A percentile compares a stretch with the other conserved stretches of the same genome.
phyloP scores from a whole-genome alignment of 2,797 vertebrate species.

The Hemibagrus guttatus region DNA sequence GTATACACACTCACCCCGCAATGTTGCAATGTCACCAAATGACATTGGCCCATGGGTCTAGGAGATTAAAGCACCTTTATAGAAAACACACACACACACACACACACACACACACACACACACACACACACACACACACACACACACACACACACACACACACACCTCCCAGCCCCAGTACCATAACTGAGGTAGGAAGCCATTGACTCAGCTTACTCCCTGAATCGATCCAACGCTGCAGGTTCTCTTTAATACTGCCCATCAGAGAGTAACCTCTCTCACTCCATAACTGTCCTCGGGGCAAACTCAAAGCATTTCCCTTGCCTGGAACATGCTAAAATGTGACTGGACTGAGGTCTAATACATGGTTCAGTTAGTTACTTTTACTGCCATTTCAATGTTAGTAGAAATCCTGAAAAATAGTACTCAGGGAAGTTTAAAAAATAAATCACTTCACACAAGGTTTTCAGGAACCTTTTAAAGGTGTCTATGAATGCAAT shows the following conservation, averaged over 20 bases:
- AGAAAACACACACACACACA: background rate
- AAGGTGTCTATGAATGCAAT: background rate
- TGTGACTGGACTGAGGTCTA: background rate
- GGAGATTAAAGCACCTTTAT: slow-evolving; percentile 36
- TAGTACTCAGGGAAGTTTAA: background rate
- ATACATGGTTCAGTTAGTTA: slow-evolving; percentile 1
- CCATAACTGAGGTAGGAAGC: slow-evolving; percentile 44
- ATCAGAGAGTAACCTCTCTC: slow-evolving; percentile 32
- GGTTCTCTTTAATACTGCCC: slow-evolving; percentile 50
- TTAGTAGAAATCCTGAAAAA: background rate
- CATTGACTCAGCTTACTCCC: slow-evolving; percentile 56
- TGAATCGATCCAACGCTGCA: slow-evolving; percentile 48
- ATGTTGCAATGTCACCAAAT: slow-evolving; percentile 31
- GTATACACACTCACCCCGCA: background rate
- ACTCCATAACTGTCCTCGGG: slow-evolving; percentile 8
- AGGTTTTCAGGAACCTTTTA: background rate
- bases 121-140: background rate
- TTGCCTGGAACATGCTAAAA: background rate
- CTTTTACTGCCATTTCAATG: background rate
- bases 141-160: background rate
- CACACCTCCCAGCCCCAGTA: background rate
- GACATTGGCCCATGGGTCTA: slow-evolving; percentile 23
- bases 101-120: background rate
- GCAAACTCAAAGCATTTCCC: background rate
- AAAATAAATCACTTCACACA: background rate